These are phyloP conservation scores for Dasyprocta punctata DNA, from an alignment of 2,113 vertebrate species.

Conservation along the genomic window DNA sequence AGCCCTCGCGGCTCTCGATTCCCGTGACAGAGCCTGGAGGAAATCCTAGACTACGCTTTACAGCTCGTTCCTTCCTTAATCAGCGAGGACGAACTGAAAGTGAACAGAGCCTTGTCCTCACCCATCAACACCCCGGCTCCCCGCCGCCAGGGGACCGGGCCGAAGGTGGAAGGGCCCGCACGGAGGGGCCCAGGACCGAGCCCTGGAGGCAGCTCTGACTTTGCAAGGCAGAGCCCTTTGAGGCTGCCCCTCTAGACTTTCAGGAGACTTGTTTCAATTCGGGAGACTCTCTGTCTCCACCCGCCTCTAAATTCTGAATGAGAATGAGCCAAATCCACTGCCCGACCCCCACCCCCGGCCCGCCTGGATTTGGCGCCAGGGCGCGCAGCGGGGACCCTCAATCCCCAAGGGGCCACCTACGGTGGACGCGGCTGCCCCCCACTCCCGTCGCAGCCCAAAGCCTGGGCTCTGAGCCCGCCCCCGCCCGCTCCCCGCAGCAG, in stretches of 20 bases:
- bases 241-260: conserved; percentile 45
- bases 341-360: neutral
- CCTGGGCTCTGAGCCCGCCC: neutral
- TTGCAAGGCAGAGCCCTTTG: neutral
- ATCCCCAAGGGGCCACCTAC: neutral
- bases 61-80: neutral
- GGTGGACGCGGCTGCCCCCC: neutral
- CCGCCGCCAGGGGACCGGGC: neutral
- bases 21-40: neutral
- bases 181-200: neutral
- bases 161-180: neutral
- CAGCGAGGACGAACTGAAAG: conserved; percentile 13
- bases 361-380: conserved; percentile 49
- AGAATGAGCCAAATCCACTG: neutral
- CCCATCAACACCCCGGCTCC: too few species aligned
- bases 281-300: conserved; percentile 65
- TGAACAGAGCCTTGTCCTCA: neutral
- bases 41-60: neutral
- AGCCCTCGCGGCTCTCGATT: neutral
- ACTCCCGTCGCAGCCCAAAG: neutral
- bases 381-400: neutral
- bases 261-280: conserved; percentile 21
- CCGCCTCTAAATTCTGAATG: conserved; percentile 38
- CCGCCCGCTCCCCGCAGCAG: neutral
- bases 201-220: neutral